A percentile compares a stretch with the other conserved stretches of the same genome.
These are phyloP conservation scores for Apeltes quadracus DNA, from an alignment of 2,113 vertebrate genomes.

Conservation along the genomic window DNA sequence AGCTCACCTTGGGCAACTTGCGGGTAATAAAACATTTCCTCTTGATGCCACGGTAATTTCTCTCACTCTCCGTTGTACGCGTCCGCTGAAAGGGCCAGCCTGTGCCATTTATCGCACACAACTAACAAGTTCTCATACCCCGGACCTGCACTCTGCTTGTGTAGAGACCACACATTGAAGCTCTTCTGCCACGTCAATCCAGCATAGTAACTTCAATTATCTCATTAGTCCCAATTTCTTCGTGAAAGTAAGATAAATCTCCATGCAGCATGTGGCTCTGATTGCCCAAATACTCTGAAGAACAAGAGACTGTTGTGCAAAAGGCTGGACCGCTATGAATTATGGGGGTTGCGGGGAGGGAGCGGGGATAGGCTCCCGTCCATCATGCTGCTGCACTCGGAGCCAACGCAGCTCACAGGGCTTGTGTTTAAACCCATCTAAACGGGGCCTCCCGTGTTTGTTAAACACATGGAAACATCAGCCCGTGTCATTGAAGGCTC, in stretches of 20 bases:
- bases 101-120: slow-evolving; percentile 32
- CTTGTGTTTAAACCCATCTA: slow-evolving; percentile 39
- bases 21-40: slow-evolving; percentile 23
- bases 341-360: slow-evolving; percentile 35
- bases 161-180: slow-evolving; percentile 58
- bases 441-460: slow-evolving; percentile 60
- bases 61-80: slow-evolving; percentile 17
- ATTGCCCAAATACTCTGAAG: slow-evolving; percentile 73
- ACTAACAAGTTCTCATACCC: slow-evolving; percentile 33
- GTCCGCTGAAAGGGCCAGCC: slow-evolving; percentile 45
- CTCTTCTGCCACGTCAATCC: slow-evolving; percentile 36
- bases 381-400: slow-evolving; percentile 45
- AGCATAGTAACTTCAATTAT: slow-evolving; percentile 65
- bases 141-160: slow-evolving; percentile 21
- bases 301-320: slow-evolving; percentile 76
- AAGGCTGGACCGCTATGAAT: slow-evolving; percentile 52
- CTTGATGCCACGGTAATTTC: slow-evolving; percentile 33
- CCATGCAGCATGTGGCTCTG: slow-evolving; percentile 73
- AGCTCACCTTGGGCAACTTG: slow-evolving; percentile 54
- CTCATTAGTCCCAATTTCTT: slow-evolving; percentile 72
- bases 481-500: slow-evolving; percentile 63
- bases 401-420: background rate
- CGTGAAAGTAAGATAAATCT: slow-evolving; percentile 73
- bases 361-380: slow-evolving; percentile 50
- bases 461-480: slow-evolving; percentile 75